Percentiles rank a stretch among this genome's conserved stretches.
Conservation (phyloP, 2,888 invertebrate species). For the Aporophyla nigra region DNA sequence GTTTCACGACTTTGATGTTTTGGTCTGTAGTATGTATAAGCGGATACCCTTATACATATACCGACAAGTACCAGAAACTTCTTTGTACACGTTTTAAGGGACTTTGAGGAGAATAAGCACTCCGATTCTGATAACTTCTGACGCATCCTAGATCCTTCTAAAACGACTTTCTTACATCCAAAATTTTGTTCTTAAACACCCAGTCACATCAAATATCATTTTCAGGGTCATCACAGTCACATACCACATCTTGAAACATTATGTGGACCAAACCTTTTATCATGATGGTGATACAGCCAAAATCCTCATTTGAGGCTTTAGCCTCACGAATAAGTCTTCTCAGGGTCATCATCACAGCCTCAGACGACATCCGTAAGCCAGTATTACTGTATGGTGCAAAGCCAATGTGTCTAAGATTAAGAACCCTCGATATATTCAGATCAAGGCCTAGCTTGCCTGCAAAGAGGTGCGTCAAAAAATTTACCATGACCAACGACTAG, state of each 20-base stretch:
- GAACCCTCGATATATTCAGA: background rate
- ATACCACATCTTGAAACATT: background rate
- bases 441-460: background rate
- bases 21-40: background rate
- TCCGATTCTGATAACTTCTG: background rate
- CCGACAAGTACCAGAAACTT: background rate
- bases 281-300: background rate
- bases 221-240: background rate
- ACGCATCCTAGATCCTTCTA: too few species aligned
- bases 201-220: background rate
- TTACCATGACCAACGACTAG: slow-evolving; percentile 18
- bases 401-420: background rate
- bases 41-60: background rate
- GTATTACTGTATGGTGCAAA: background rate
- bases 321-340: background rate
- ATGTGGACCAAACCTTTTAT: background rate
- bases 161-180: background rate
- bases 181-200: background rate
- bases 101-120: background rate
- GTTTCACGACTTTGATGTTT: slow-evolving; percentile 10
- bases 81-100: background rate
- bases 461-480: slow-evolving; percentile 4
- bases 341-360: background rate
- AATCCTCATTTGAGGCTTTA: background rate
- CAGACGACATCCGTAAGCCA: background rate